Evolutionary conservation across 2,888 invertebrate genomes (phyloP).

Genomic region (Tenthredo notha): DNA sequence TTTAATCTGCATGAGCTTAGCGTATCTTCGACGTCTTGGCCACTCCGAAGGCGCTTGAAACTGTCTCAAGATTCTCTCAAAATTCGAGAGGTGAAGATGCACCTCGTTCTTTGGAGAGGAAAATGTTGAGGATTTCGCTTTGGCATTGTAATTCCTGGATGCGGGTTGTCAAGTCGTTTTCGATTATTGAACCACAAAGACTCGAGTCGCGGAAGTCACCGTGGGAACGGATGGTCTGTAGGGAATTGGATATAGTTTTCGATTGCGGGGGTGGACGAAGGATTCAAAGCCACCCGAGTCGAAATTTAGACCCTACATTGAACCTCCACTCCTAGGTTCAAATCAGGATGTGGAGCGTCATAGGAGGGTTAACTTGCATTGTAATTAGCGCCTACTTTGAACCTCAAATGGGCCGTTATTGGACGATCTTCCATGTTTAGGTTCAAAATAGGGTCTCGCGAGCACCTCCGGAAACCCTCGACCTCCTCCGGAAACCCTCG

Average conservation of each 20-base stretch:
- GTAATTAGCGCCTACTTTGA: no score
- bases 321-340: no score
- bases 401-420: no score
- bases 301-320: no score
- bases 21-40: background rate
- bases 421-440: no score
- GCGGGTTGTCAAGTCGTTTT: background rate
- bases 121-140: background rate
- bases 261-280: background rate
- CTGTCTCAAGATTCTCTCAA: slow-evolving; percentile 1
- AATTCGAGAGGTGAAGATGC: slow-evolving; percentile 4
- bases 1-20: background rate
- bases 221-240: background rate
- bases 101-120: background rate
- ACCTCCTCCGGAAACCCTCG: no score
- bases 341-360: no score
- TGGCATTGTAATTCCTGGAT: background rate
- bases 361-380: no score
- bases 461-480: no score
- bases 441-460: no score
- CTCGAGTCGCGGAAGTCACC: background rate
- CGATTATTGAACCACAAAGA: background rate
- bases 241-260: background rate
- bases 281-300: background rate
- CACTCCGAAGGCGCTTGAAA: background rate